Percentiles rank a stretch among this genome's conserved stretches.
Evolutionary conservation across 2,888 invertebrate species (phyloP).

Genomic region (Cryptocheilus praepositus): DNA sequence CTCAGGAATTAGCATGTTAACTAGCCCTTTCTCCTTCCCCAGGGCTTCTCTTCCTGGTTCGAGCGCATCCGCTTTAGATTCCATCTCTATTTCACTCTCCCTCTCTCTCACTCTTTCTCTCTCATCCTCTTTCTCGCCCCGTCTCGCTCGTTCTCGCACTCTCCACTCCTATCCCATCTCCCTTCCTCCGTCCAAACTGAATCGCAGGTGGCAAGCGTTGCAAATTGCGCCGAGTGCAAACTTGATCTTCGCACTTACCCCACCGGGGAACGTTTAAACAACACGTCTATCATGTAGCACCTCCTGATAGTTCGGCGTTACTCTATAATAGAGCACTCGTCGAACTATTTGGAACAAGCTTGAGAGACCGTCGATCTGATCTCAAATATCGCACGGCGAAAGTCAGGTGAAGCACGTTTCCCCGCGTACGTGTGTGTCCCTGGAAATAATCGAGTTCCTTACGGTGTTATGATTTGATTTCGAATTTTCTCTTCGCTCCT

Average conservation of each 20-base stretch:
- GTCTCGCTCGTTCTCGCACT: conserved; percentile 11
- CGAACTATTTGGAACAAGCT: too few species aligned
- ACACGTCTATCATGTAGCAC: conserved; percentile 43
- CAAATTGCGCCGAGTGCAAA: conserved; percentile 42
- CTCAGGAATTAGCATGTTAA: conserved; percentile 66
- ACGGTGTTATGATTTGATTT: too few species aligned
- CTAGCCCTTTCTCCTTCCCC: conserved; percentile 50
- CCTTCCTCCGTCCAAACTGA: conserved; percentile 35
- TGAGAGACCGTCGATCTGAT: conserved; percentile 7
- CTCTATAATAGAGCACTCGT: too few species aligned
- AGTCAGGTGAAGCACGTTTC: too few species aligned
- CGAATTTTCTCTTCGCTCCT: not conserved
- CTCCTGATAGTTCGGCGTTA: not conserved
- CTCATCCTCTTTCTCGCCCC: conserved; percentile 19
- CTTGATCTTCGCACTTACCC: conserved; percentile 40
- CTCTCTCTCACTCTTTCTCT: not conserved
- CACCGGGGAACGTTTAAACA: conserved; percentile 40
- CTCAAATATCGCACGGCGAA: too few species aligned
- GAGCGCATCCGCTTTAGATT: conserved; percentile 36
- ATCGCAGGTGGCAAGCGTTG: conserved; percentile 51
- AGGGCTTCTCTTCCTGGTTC: conserved; percentile 48
- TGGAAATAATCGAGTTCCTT: too few species aligned
- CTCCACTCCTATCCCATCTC: too few species aligned
- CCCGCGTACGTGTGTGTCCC: too few species aligned
- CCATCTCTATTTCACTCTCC: conserved; percentile 19